These are phyloP conservation scores for Ailurus styani DNA, from an alignment of 2,113 vertebrate species.

Conservation along the genomic window DNA sequence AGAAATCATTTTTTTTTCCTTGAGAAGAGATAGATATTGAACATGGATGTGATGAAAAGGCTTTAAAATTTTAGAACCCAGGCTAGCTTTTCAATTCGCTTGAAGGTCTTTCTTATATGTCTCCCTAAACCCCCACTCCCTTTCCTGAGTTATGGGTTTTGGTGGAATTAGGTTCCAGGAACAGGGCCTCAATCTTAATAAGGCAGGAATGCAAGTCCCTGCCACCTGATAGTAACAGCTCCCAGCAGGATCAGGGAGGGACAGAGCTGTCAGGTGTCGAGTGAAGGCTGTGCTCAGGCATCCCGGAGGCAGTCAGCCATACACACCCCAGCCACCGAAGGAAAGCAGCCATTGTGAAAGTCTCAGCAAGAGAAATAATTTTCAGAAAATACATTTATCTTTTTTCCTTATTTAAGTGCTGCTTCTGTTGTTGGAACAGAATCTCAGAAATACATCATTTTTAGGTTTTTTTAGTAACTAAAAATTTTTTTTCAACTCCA, in stretches of 20 bases:
- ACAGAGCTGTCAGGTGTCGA: neutral
- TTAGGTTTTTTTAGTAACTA: neutral
- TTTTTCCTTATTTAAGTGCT: neutral
- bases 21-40: neutral
- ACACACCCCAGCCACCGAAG: accelerated
- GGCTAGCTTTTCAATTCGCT: neutral
- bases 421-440: neutral
- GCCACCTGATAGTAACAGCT: neutral
- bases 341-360: neutral
- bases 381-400: neutral
- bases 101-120: neutral
- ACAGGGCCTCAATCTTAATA: neutral
- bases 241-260: neutral
- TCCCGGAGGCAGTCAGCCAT: neutral
- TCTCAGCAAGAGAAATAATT: neutral
- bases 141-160: neutral
- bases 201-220: neutral
- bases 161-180: neutral
- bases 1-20: neutral
- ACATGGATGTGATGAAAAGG: neutral
- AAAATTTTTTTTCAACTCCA: neutral
- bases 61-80: neutral
- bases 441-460: neutral
- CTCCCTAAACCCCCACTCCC: neutral
- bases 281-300: neutral